Conservation (phyloP, 2,797 vertebrate genomes). For the Morus bassanus region DNA sequence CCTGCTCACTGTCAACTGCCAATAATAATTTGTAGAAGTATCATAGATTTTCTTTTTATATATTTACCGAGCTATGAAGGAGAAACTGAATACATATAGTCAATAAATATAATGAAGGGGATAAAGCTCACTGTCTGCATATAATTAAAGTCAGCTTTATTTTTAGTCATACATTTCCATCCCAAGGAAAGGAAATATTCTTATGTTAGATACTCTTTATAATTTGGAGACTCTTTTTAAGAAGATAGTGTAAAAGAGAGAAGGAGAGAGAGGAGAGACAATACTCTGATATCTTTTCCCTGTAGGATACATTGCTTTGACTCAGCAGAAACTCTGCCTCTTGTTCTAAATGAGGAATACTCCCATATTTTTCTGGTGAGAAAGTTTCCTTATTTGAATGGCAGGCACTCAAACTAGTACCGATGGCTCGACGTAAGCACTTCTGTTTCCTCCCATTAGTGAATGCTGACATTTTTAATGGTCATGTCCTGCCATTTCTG, state of each 20-base stretch:
- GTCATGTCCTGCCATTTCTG: not conserved
- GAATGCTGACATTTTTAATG: not conserved
- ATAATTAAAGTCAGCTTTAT: not conserved
- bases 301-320: not conserved
- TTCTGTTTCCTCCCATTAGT: not conserved
- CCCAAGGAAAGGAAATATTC: not conserved
- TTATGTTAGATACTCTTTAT: not conserved
- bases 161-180: not conserved
- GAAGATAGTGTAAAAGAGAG: not conserved
- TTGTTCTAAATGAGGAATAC: not conserved
- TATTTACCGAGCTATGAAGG: not conserved
- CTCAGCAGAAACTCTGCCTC: not conserved
- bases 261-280: not conserved
- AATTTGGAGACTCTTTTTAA: not conserved
- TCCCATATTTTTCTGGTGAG: not conserved
- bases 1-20: not conserved
- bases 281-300: not conserved
- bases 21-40: not conserved
- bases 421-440: not conserved
- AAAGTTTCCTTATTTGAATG: not conserved
- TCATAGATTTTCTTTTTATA: not conserved
- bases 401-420: not conserved
- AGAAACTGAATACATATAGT: not conserved
- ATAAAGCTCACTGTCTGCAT: not conserved
- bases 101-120: not conserved